Conservation (phyloP, 1,140 invertebrate genomes). For the Atta cephalotes region DNA sequence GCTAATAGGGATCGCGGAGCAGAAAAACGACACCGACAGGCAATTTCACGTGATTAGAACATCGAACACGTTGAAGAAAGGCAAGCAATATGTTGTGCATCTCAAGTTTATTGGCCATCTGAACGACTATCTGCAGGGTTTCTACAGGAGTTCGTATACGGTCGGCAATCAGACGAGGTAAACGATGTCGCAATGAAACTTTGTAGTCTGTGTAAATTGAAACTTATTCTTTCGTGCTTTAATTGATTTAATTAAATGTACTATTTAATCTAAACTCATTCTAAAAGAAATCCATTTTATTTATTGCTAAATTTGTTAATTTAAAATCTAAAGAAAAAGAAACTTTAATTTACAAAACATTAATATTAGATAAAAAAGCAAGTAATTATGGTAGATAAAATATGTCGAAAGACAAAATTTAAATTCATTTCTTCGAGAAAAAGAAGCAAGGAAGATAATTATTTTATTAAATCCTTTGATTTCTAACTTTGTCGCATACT, state of each 20-base stretch:
- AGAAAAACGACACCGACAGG: slow-evolving; percentile 88
- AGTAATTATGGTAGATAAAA: background rate
- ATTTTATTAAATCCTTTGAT: background rate
- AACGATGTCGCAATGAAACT: slow-evolving; percentile 53
- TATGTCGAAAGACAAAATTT: background rate
- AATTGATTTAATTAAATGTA: slow-evolving; percentile 9
- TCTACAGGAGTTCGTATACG: slow-evolving; percentile 95
- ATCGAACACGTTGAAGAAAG: slow-evolving; percentile 87
- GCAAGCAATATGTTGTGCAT: slow-evolving; percentile 89
- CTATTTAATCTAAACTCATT: background rate
- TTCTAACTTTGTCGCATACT: slow-evolving; percentile 8
- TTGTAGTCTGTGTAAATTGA: slow-evolving; percentile 28
- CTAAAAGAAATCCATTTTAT: background rate
- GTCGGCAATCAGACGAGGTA: slow-evolving; percentile 90
- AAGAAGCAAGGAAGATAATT: background rate
- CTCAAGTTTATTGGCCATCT: slow-evolving; percentile 91
- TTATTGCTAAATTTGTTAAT: background rate
- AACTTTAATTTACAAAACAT: background rate
- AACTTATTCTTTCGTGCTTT: background rate
- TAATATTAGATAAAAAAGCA: background rate
- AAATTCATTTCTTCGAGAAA: background rate
- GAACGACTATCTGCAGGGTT: slow-evolving; percentile 93
- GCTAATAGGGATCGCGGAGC: slow-evolving; percentile 80
- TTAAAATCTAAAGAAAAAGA: background rate
- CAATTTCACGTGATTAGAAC: slow-evolving; percentile 92